Percentiles rank a stretch among this genome's conserved stretches.
These are phyloP conservation scores for Coracias cyanogaster DNA, from an alignment of 2,797 vertebrate genomes.

Conservation along the genomic window DNA sequence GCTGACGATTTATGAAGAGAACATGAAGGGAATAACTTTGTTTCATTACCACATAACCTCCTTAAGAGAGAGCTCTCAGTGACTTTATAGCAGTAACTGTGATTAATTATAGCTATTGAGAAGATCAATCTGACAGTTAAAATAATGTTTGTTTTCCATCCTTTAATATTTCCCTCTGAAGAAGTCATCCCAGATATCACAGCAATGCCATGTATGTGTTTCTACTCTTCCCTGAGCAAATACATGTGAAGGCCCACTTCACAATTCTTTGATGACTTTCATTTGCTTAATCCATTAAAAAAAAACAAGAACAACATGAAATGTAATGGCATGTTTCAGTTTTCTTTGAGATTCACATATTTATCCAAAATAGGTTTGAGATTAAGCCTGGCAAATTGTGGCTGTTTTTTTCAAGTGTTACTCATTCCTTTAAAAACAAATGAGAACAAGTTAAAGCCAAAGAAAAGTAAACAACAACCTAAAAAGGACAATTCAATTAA, in stretches of 20 bases:
- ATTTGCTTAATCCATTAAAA: not conserved
- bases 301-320: not conserved
- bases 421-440: not conserved
- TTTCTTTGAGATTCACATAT: not conserved
- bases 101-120: slow-evolving; percentile 54
- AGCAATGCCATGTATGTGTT: not conserved
- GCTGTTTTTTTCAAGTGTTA: not conserved
- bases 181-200: not conserved
- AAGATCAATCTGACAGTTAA: slow-evolving; percentile 40
- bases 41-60: slow-evolving; percentile 59
- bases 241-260: not conserved
- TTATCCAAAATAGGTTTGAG: not conserved
- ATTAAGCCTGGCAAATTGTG: not conserved
- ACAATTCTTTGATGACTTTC: not conserved
- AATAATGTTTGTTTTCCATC: slow-evolving; percentile 40
- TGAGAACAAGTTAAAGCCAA: not conserved
- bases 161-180: not conserved
- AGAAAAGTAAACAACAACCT: not conserved
- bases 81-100: slow-evolving; percentile 17
- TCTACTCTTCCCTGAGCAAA: not conserved
- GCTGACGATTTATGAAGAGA: not conserved
- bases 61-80: slow-evolving; percentile 35
- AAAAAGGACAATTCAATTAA: not conserved
- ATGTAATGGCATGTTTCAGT: not conserved
- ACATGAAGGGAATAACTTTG: slow-evolving; percentile 34